Percentiles rank a stretch among this genome's conserved stretches.
phyloP scores from a whole-genome alignment of 2,888 invertebrate genomes.

The Liopterus haemorrhoidalis region DNA sequence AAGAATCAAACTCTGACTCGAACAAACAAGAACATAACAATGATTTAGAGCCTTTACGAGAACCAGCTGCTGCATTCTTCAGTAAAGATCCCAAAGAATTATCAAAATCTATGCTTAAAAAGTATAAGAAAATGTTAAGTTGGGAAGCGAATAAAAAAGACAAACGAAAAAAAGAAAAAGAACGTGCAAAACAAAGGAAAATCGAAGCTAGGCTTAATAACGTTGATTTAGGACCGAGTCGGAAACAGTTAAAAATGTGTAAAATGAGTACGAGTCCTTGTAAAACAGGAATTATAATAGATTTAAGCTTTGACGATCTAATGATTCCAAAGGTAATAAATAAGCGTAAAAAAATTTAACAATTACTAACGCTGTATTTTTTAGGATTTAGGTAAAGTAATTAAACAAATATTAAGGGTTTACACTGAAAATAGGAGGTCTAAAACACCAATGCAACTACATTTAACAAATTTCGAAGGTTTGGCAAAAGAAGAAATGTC shows the following conservation, averaged over 20 bases:
- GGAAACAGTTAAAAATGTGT: constrained; percentile 71
- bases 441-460: constrained; percentile 70
- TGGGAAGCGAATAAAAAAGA: constrained; percentile 66
- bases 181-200: constrained; percentile 63
- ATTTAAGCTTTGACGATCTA: constrained; percentile 83
- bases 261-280: constrained; percentile 64
- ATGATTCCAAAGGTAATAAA: constrained; percentile 62
- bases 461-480: constrained; percentile 74
- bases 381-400: constrained; percentile 76
- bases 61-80: constrained; percentile 36
- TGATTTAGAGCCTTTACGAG: neutral
- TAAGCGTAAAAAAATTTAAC: neutral
- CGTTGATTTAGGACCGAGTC: constrained; percentile 66
- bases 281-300: constrained; percentile 71
- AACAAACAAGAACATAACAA: neutral
- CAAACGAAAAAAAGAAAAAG: constrained; percentile 67
- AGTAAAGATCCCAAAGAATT: constrained; percentile 43
- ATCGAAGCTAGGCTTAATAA: constrained; percentile 65
- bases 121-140: constrained; percentile 57
- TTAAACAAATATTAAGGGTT: constrained; percentile 84
- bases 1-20: neutral
- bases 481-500: constrained; percentile 67
- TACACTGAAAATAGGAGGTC: constrained; percentile 87
- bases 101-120: constrained; percentile 44
- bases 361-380: constrained; percentile 24